Conservation (phyloP, 2,888 invertebrate genomes). For the Acleris emargana region DNA sequence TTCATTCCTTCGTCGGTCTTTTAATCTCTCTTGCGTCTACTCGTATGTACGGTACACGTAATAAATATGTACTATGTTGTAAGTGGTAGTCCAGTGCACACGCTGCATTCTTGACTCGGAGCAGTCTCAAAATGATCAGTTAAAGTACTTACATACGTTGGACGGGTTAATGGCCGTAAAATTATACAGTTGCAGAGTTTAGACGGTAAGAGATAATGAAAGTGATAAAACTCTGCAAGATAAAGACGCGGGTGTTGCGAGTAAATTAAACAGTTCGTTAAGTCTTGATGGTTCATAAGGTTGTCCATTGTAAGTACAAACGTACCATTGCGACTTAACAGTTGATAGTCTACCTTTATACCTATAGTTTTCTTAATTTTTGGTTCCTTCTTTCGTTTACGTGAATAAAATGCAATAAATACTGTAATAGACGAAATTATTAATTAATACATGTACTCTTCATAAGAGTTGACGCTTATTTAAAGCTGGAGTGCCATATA, state of each 20-base stretch:
- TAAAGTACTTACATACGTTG: conserved; percentile 32
- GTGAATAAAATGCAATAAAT: too few species aligned
- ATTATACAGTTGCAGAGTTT: conserved; percentile 48
- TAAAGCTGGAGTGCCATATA: too few species aligned
- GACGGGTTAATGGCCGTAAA: conserved; percentile 51
- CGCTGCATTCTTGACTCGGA: conserved; percentile 17
- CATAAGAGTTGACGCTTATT: too few species aligned
- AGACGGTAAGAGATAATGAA: conserved; percentile 27
- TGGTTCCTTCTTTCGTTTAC: too few species aligned
- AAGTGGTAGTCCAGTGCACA: conserved; percentile 25
- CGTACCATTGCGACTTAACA: too few species aligned
- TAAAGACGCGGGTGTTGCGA: conserved; percentile 19
- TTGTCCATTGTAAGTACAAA: too few species aligned
- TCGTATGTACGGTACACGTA: not conserved
- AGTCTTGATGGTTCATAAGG: conserved; percentile 1
- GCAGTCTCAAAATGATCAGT: conserved; percentile 33
- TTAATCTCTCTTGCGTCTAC: too few species aligned
- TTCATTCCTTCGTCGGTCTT: not conserved
- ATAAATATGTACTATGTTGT: conserved; percentile 3
- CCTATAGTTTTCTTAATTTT: too few species aligned
- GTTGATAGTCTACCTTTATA: too few species aligned
- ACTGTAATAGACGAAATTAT: too few species aligned
- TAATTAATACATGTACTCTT: too few species aligned
- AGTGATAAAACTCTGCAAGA: conserved; percentile 31
- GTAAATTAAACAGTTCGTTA: conserved; percentile 19